Percentiles rank a stretch among this genome's conserved stretches.
Conservation (phyloP, 2,888 invertebrate species). For the Apantesis nais region DNA sequence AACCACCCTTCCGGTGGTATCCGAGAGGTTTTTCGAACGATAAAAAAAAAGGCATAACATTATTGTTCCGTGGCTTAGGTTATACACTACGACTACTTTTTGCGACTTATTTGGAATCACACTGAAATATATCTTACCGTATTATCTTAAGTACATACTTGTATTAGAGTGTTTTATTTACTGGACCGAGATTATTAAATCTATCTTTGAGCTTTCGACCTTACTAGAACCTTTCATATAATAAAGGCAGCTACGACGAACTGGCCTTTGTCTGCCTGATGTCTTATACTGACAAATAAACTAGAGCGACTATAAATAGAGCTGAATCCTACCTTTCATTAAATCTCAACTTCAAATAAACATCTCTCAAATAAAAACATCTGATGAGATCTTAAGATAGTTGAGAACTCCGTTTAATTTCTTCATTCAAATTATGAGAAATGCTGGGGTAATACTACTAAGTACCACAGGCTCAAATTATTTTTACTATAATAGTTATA, state of each 20-base stretch:
- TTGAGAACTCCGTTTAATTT: conserved; percentile 22
- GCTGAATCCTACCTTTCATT: conserved; percentile 7
- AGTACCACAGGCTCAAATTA: conserved; percentile 2
- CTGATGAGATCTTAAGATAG: conserved; percentile 23
- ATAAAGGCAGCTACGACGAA: no score
- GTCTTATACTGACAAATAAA: background rate
- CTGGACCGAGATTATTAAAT: background rate
- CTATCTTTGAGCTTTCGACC: background rate
- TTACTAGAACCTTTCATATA: background rate
- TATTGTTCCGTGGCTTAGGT: background rate
- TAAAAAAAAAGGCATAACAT: no score
- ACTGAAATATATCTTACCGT: background rate
- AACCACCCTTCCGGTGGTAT: no score
- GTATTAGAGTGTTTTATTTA: no score
- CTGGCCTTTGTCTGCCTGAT: background rate
- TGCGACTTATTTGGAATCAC: background rate
- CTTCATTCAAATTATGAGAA: conserved; percentile 20
- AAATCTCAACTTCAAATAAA: conserved; percentile 11
- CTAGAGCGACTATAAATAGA: conserved; percentile 2
- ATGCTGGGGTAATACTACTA: conserved; percentile 2
- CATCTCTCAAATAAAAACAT: conserved; percentile 13
- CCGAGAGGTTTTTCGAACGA: no score
- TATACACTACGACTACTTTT: background rate
- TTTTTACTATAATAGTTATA: background rate
- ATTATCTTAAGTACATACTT: no score